Percentiles rank a stretch among this genome's conserved stretches.
Evolutionary conservation across 2,797 vertebrate species (phyloP).

Genomic region (Anomalospiza imberbis): DNA sequence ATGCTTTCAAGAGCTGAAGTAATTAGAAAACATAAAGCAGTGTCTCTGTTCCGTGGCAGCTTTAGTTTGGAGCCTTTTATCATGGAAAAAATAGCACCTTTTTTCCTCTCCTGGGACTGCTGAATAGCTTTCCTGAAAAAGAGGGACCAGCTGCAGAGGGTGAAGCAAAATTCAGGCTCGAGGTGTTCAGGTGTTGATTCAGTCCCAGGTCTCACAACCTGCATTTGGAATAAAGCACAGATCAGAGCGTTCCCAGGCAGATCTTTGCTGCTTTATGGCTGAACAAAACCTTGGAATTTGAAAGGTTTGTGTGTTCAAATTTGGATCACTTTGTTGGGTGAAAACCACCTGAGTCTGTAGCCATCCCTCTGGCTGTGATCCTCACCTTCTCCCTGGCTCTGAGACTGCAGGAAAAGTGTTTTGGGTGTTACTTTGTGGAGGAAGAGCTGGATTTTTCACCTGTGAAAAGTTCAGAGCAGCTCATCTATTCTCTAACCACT

Average conservation of each 20-base stretch:
- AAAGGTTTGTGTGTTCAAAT: not conserved
- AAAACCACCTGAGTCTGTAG: not conserved
- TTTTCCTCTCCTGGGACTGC: not conserved
- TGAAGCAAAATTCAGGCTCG: not conserved
- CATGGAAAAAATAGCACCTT: not conserved
- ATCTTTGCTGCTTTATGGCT: not conserved
- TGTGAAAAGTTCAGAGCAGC: not conserved
- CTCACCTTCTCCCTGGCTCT: not conserved
- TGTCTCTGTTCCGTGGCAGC: not conserved
- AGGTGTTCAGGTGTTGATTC: not conserved
- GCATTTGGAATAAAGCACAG: not conserved
- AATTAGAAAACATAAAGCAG: not conserved
- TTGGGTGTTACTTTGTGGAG: not conserved
- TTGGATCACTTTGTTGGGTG: not conserved
- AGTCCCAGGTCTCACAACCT: not conserved
- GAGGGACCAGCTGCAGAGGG: not conserved
- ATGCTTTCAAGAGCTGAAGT: not conserved
- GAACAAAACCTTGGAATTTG: not conserved
- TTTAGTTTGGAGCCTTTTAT: slow-evolving; percentile 15
- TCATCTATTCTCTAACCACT: not conserved
- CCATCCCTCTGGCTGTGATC: not conserved
- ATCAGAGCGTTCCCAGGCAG: not conserved
- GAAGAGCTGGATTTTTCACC: not conserved
- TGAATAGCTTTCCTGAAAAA: not conserved
- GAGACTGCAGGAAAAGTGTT: not conserved